Percentiles rank a stretch among this genome's conserved stretches.
These are phyloP conservation scores for Pteria penguin DNA, from an alignment of 2,888 invertebrate genomes.

Conservation along the genomic window DNA sequence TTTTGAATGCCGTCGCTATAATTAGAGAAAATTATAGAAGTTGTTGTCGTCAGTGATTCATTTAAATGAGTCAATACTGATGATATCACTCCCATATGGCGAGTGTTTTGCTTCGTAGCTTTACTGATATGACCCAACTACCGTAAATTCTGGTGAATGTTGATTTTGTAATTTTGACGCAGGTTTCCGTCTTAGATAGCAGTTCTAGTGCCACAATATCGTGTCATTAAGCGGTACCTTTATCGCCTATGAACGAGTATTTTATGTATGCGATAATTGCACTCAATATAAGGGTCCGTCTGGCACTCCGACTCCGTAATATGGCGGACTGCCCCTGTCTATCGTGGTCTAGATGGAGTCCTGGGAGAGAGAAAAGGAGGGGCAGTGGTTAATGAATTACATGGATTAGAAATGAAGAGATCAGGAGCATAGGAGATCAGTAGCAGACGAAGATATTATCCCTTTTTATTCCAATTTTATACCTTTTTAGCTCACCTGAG, in stretches of 20 bases:
- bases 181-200: background rate
- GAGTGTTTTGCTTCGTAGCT: background rate
- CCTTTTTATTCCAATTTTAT: background rate
- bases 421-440: too few species aligned
- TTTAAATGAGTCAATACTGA: constrained; percentile 8
- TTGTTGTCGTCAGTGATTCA: constrained; percentile 14
- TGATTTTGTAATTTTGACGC: constrained; percentile 12
- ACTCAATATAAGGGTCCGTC: background rate
- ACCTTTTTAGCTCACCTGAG: background rate
- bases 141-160: constrained; percentile 2
- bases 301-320: too few species aligned
- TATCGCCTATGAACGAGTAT: background rate
- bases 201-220: background rate
- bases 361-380: too few species aligned
- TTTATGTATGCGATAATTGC: background rate
- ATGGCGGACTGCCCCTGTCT: too few species aligned
- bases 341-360: too few species aligned
- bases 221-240: background rate
- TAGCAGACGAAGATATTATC: too few species aligned
- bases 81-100: constrained; percentile 16
- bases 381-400: too few species aligned
- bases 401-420: too few species aligned
- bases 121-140: background rate
- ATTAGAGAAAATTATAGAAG: constrained; percentile 9
- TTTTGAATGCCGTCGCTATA: constrained; percentile 8